Evolutionary conservation across 2,113 vertebrate genomes (phyloP).

Genomic region (Pipa parva): DNA sequence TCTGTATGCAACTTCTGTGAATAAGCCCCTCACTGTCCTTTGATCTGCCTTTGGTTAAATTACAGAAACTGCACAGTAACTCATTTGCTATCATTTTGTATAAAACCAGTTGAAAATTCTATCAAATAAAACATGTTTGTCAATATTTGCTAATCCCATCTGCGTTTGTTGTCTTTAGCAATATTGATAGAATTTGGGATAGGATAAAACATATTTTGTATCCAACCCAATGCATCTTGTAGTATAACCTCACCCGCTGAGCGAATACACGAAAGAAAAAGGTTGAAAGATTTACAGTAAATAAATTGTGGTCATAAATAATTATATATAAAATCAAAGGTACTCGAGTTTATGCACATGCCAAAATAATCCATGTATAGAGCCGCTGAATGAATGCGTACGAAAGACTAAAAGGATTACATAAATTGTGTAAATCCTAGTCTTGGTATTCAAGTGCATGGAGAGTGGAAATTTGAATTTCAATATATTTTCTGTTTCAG

Average conservation of each 20-base stretch:
- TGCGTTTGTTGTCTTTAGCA: not conserved
- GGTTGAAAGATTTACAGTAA: not conserved
- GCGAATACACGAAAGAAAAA: not conserved
- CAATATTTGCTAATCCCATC: not conserved
- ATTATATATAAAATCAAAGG: not conserved
- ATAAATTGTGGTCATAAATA: not conserved
- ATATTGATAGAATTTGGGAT: not conserved
- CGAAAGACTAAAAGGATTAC: not conserved
- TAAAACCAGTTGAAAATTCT: not conserved
- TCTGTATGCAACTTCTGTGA: too few relatives aligned
- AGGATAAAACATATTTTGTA: not conserved
- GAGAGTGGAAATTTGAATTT: slow-evolving; percentile 10
- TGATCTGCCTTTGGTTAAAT: too few relatives aligned
- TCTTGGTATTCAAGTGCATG: not conserved
- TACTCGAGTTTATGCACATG: not conserved
- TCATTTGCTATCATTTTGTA: slow-evolving; percentile 1
- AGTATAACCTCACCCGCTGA: not conserved
- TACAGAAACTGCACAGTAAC: too few relatives aligned
- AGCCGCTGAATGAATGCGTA: not conserved
- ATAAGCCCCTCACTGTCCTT: too few relatives aligned
- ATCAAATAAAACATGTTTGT: not conserved
- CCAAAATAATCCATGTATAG: not conserved
- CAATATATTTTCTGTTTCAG: slow-evolving; percentile 3
- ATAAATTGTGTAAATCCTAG: slow-evolving; percentile 9
- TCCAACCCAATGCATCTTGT: not conserved